These are phyloP conservation scores for Dascillus cervinus DNA, from an alignment of 2,888 invertebrate species.

Conservation along the genomic window DNA sequence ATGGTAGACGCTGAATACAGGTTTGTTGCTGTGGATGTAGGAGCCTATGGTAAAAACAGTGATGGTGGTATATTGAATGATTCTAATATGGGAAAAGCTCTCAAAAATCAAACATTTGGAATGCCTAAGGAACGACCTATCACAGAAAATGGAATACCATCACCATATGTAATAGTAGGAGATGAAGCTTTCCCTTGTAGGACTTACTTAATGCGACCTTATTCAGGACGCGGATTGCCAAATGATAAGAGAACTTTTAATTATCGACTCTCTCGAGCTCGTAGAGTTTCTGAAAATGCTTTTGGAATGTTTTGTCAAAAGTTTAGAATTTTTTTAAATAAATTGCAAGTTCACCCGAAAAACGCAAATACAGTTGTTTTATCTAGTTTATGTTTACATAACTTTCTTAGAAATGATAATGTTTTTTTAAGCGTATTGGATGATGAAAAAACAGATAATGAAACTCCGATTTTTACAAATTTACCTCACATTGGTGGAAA, in stretches of 20 bases:
- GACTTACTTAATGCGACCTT: not conserved
- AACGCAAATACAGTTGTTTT: slow-evolving; percentile 3
- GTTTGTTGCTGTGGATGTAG: slow-evolving; percentile 1
- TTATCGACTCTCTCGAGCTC: not conserved
- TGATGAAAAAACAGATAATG: not conserved
- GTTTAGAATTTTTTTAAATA: slow-evolving; percentile 1
- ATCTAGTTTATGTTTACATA: slow-evolving; percentile 2
- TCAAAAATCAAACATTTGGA: slow-evolving; percentile 4
- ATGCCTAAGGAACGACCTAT: not conserved
- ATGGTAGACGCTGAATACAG: slow-evolving; percentile 21
- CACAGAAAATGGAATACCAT: not conserved
- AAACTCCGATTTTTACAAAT: not conserved
- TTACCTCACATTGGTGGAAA: not conserved
- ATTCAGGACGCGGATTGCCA: not conserved
- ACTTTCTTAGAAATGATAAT: slow-evolving; percentile 1
- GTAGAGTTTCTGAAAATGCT: slow-evolving; percentile 1
- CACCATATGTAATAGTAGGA: slow-evolving; percentile 2
- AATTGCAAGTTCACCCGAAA: slow-evolving; percentile 2
- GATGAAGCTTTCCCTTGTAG: slow-evolving; percentile 1
- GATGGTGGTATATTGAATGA: slow-evolving; percentile 1
- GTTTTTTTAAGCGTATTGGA: not conserved
- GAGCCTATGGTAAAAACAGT: slow-evolving; percentile 1
- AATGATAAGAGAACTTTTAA: not conserved
- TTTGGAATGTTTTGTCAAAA: slow-evolving; percentile 2
- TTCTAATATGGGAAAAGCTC: slow-evolving; percentile 5